Conservation (phyloP, 2,113 vertebrate genomes). For the Theristicus caerulescens region DNA sequence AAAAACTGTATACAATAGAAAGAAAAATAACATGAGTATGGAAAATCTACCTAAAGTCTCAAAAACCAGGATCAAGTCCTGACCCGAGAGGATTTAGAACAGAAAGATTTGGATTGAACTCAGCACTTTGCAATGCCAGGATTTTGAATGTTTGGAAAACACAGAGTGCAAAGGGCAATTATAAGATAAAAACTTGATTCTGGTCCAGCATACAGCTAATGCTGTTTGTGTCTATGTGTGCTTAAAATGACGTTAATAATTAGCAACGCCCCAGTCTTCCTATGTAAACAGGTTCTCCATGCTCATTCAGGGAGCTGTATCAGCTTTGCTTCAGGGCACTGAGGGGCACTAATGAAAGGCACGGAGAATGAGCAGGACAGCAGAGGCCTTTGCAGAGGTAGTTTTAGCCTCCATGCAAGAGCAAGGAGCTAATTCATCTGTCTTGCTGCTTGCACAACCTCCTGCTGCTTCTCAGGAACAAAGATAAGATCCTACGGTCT, state of each 20-base stretch:
- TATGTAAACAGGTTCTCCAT: not conserved
- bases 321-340: not conserved
- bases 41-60: constrained; percentile 2
- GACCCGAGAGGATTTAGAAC: constrained; percentile 7
- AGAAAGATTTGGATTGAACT: not conserved
- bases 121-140: not conserved
- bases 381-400: not conserved
- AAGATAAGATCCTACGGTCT: not conserved
- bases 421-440: not conserved
- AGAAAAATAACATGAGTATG: not conserved
- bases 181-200: not conserved
- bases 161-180: not conserved
- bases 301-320: not conserved
- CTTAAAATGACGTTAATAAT: not conserved
- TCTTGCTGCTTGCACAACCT: not conserved
- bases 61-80: not conserved
- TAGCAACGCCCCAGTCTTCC: not conserved
- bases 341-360: not conserved
- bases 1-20: not conserved
- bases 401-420: not conserved
- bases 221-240: not conserved
- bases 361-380: not conserved
- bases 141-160: constrained; percentile 30
- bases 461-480: not conserved
- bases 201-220: not conserved